Evolutionary conservation across 2,113 vertebrate species (phyloP).

Genomic region (Caloenas nicobarica): DNA sequence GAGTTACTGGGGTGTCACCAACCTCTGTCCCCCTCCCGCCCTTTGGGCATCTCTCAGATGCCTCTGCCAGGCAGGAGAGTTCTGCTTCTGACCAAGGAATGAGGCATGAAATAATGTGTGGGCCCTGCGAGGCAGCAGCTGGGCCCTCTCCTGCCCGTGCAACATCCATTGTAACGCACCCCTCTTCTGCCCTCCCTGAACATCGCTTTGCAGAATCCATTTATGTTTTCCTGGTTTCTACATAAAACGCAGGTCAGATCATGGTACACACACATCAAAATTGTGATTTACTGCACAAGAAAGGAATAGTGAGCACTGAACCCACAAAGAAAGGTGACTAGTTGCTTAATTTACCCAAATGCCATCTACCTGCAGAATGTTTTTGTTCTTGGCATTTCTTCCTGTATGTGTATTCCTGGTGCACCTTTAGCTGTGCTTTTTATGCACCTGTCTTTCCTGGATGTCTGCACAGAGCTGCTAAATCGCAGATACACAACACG

Average conservation of each 20-base stretch:
- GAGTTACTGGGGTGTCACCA: neutral
- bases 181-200: neutral
- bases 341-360: neutral
- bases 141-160: neutral
- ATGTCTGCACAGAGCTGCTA: neutral
- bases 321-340: neutral
- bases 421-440: neutral
- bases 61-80: neutral
- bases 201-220: neutral
- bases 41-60: neutral
- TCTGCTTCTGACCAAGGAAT: neutral
- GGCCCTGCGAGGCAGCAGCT: neutral
- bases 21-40: neutral
- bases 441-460: neutral
- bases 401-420: neutral
- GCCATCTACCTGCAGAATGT: neutral
- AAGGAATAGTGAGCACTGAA: neutral
- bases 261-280: neutral
- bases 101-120: neutral
- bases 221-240: neutral
- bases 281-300: neutral
- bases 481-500: neutral
- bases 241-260: constrained; percentile 3
- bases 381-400: neutral
- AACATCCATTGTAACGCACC: neutral